These are phyloP conservation scores for Toxotes jaculatrix DNA, from an alignment of 2,113 vertebrate genomes.

Conservation along the genomic window DNA sequence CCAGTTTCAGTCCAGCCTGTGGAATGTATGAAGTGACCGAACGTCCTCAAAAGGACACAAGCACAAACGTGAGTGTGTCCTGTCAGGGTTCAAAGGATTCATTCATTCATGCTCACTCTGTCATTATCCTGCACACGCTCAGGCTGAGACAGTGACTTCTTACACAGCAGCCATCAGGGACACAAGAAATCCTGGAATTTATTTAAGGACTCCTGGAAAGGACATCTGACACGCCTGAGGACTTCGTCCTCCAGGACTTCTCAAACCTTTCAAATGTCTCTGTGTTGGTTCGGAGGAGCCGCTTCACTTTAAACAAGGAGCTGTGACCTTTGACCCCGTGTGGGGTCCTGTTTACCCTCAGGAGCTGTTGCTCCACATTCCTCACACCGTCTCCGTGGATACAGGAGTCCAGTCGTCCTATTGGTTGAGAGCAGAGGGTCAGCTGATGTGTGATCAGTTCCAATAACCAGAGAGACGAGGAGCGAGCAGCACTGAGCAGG, in stretches of 20 bases:
- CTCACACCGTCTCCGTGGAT: background rate
- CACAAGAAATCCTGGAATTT: too few species aligned
- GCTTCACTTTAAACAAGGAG: background rate
- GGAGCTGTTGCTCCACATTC: background rate
- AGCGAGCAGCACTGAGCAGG: too few species aligned
- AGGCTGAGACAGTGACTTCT: too few species aligned
- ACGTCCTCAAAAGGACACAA: background rate
- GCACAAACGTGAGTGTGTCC: background rate
- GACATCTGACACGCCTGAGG: background rate
- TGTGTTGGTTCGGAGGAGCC: too few species aligned
- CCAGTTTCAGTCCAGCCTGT: background rate
- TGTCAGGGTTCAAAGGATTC: too few species aligned
- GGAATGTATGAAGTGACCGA: background rate
- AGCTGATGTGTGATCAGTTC: background rate
- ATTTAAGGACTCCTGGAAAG: background rate
- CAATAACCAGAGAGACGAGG: too few species aligned
- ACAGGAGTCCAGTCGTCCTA: background rate
- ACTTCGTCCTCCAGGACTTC: too few species aligned
- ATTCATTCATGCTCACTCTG: too few species aligned
- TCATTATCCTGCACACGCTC: too few species aligned
- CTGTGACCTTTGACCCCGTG: conserved; percentile 20
- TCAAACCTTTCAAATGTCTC: too few species aligned
- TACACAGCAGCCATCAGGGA: too few species aligned
- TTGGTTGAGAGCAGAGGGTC: background rate
- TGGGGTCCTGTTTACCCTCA: conserved; percentile 1